A percentile compares a stretch with the other conserved stretches of the same genome.
Evolutionary conservation across 2,113 vertebrate genomes (phyloP).

Genomic region (Myxocyprinus asiaticus): DNA sequence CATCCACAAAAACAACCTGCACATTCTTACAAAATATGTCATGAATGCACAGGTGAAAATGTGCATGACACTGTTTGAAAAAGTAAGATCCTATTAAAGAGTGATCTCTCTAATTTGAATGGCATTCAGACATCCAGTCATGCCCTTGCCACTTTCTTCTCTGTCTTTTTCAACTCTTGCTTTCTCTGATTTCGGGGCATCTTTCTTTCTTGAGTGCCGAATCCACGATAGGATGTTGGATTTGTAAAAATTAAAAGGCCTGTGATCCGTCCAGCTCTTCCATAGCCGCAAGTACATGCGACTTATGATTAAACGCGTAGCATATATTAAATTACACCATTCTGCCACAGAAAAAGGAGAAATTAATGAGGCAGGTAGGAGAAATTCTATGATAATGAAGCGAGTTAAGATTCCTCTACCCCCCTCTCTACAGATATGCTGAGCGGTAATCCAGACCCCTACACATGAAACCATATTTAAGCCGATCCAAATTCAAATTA

Average conservation of each 20-base stretch:
- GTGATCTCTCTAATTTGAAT: not conserved
- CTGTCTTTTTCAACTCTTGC: not conserved
- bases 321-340: constrained; percentile 78
- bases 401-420: constrained; percentile 59
- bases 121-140: not conserved
- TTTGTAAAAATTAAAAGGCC: constrained; percentile 58
- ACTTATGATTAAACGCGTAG: constrained; percentile 71
- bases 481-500: constrained; percentile 64
- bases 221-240: constrained; percentile 33
- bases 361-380: constrained; percentile 71
- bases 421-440: constrained; percentile 54
- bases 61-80: too few species aligned
- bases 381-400: constrained; percentile 69
- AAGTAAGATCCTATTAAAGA: too few species aligned
- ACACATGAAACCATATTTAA: constrained; percentile 62
- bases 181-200: constrained; percentile 10
- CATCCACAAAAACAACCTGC: too few species aligned
- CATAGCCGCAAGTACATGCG: constrained; percentile 54
- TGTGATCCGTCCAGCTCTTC: constrained; percentile 56
- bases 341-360: constrained; percentile 52
- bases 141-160: not conserved
- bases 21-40: too few species aligned
- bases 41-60: too few species aligned
- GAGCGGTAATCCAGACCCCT: constrained; percentile 68
- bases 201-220: constrained; percentile 28